Conservation (phyloP, 2,797 vertebrate genomes). For the Sebastes oblongus region DNA sequence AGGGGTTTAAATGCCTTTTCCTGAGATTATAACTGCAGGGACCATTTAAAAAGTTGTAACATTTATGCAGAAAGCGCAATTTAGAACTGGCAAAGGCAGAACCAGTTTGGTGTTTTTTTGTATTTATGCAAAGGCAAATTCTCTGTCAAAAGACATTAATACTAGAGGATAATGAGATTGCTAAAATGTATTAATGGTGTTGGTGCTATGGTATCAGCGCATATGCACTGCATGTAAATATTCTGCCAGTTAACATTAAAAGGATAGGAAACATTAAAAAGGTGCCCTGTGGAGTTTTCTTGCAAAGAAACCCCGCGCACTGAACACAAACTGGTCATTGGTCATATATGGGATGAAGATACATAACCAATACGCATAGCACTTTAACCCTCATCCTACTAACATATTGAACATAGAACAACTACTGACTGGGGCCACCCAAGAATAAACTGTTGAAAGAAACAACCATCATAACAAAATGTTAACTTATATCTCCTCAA, state of each 20-base stretch:
- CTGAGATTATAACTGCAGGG: background rate
- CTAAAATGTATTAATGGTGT: background rate
- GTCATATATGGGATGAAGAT: background rate
- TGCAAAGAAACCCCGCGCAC: background rate
- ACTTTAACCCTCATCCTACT: background rate
- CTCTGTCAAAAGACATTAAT: background rate
- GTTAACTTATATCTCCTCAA: background rate
- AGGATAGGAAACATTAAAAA: background rate
- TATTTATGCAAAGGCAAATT: background rate
- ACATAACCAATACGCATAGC: background rate
- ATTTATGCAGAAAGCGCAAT: background rate
- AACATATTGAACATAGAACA: too few species aligned
- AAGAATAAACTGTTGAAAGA: background rate
- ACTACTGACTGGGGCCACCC: background rate
- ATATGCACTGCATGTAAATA: background rate
- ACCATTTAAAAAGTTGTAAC: slow-evolving; percentile 3
- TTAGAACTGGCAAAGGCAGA: background rate
- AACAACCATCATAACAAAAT: background rate
- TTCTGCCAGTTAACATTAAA: background rate
- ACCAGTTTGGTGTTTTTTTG: background rate
- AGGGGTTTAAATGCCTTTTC: slow-evolving; percentile 14
- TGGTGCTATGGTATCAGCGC: background rate
- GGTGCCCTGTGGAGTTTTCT: background rate
- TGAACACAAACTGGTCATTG: background rate
- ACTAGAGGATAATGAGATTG: background rate